These are phyloP conservation scores for Isaurus tuberculatus DNA, from an alignment of 92 coral and sea anemone species.

Conservation along the genomic window DNA sequence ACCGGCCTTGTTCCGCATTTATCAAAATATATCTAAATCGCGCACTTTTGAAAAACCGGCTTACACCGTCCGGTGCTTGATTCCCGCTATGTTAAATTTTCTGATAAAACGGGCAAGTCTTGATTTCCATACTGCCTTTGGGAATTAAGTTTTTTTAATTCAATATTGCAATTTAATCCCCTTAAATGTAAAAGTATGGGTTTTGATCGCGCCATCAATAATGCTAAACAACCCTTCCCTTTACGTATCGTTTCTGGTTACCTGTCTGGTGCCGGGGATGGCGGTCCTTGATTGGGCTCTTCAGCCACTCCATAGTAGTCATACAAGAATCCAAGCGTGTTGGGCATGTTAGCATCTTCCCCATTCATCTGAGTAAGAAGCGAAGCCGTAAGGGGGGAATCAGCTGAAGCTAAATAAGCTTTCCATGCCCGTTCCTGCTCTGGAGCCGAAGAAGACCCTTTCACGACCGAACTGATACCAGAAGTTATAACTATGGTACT, in stretches of 20 bases:
- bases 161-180: too few species aligned
- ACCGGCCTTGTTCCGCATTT: too few species aligned
- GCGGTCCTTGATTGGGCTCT: conserved; percentile 89
- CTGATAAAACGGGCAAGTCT: background rate
- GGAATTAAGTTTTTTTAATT: too few species aligned
- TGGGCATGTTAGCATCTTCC: conserved; percentile 94
- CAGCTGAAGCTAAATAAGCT: conserved; percentile 92
- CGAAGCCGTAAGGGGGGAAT: conserved; percentile 88
- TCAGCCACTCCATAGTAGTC: conserved; percentile 96
- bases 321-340: conserved; percentile 91
- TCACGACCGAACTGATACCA: conserved; percentile 63
- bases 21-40: background rate
- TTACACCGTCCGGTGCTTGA: background rate
- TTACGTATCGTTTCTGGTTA: conserved; percentile 27
- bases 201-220: background rate
- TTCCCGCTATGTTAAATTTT: conserved; percentile 5
- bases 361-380: conserved; percentile 93
- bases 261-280: conserved; percentile 91
- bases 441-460: conserved; percentile 52
- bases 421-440: conserved; percentile 91
- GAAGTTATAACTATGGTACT: conserved; percentile 72
- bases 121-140: background rate
- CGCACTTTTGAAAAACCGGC: background rate
- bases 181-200: too few species aligned
- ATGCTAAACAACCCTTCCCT: background rate